phyloP scores from a whole-genome alignment of 53 echinoderm and acorn worm species.

The Temnopleurus reevesii region DNA sequence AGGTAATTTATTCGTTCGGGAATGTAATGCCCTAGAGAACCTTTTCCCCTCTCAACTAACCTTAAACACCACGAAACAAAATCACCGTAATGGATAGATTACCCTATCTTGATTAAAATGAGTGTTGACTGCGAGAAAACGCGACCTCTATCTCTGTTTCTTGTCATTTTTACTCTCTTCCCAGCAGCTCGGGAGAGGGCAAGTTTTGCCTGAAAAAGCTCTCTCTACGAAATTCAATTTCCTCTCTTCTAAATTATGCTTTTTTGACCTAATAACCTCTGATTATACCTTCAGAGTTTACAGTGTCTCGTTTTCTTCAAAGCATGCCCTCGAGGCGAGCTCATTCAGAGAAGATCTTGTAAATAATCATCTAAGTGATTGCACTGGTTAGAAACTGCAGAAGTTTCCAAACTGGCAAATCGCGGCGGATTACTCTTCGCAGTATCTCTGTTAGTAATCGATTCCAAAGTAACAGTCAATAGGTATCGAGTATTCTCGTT shows the following conservation, averaged over 20 bases:
- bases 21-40: too few species aligned
- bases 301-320: background rate
- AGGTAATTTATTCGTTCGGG: too few species aligned
- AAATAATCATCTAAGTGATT: too few species aligned
- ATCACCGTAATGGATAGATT: background rate
- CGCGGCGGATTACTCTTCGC: too few species aligned
- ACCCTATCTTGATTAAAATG: background rate
- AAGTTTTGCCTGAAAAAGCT: background rate
- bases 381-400: too few species aligned
- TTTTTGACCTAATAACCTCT: slow-evolving; percentile 42
- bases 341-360: background rate
- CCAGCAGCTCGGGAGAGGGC: background rate
- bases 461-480: too few species aligned
- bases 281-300: background rate
- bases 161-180: background rate
- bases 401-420: too few species aligned
- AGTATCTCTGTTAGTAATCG: too few species aligned
- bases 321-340: background rate
- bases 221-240: slow-evolving; percentile 24
- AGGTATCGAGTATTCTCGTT: too few species aligned
- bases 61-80: too few species aligned
- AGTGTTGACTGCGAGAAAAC: background rate
- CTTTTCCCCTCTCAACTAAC: too few species aligned
- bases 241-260: slow-evolving; percentile 36
- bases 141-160: background rate